Evolutionary conservation across 2,797 vertebrate genomes (phyloP), one percentile per base, ranked within the genome.

Genomic region (Hemibagrus guttatus): DNA sequence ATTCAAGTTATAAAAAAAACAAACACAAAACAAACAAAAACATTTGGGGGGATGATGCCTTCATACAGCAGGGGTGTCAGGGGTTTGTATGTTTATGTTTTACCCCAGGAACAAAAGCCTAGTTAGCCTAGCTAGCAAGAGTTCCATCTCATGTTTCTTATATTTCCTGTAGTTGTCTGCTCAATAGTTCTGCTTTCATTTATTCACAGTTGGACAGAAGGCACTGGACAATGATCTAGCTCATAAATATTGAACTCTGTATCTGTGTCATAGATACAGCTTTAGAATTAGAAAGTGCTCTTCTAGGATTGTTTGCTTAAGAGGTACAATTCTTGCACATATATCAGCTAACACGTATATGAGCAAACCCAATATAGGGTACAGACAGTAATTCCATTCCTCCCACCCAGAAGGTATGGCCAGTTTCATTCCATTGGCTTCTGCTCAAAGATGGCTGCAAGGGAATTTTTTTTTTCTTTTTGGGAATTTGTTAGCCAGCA

Each of bases 1-100:
- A 92, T 92, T 90, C 90, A 23, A 75, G 17, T 81, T 42, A 13
- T 19, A 58, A 78, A 75, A 74, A 71, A 54, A 42, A 21, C 1
- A 14, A 79, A 23, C 28, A 75, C 6, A 0, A 68, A 68, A 35
- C 14, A 35, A n/a, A 9, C 21, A 63, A 49, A 49, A 76, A 28
- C 8, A 31, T 31, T 31, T 8, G 17, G n/a, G 16, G 31, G 3
- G 0, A 42, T 14, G 12, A 21, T 42, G 21, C 0, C 2, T 6
- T 58, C 23, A 28, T n/a, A 63, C 11, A 46, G 0, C 23, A 35
- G 19, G 39, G 19, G 19, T 23, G 2, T 28, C 58, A 17, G 52
- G 19, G 54, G 17, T 58, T 35, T 79, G 19, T 58, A 9, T 78
- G 7, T 59, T 61, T 81, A 80, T 80, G 6, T 21, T 13, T 66